A percentile compares a stretch with the other conserved stretches of the same genome.
Conservation (phyloP, 2,797 vertebrate species). For the Sebastes hopkinsi region DNA sequence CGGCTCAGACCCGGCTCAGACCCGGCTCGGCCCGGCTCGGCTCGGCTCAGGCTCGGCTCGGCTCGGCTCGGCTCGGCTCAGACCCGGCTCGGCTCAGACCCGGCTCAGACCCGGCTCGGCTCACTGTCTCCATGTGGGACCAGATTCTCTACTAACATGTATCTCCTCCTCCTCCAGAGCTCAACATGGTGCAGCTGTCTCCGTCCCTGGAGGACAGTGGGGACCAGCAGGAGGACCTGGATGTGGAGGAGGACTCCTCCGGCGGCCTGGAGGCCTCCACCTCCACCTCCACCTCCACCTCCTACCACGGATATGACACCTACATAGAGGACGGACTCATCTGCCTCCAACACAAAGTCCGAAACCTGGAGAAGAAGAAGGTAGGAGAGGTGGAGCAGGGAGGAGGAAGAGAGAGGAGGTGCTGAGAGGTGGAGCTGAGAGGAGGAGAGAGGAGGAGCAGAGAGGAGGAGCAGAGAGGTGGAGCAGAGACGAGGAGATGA, state of each 20-base stretch:
- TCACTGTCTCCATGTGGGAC: too few relatives aligned
- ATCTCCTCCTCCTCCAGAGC: constrained; percentile 44
- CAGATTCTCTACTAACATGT: neutral
- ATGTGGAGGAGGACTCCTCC: constrained; percentile 58
- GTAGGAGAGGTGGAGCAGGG: constrained; percentile 67
- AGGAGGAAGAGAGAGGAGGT: too few relatives aligned
- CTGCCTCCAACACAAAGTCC: constrained; percentile 96
- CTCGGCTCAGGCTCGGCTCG: too few relatives aligned
- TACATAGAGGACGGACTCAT: constrained; percentile 96
- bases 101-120: too few relatives aligned
- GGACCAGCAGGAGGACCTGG: constrained; percentile 59
- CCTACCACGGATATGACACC: constrained; percentile 90
- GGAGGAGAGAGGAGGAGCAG: too few relatives aligned
- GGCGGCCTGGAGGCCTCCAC: constrained; percentile 49
- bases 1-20: too few relatives aligned
- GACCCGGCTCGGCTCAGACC: too few relatives aligned
- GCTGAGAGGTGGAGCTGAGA: too few relatives aligned
- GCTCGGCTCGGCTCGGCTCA: too few relatives aligned
- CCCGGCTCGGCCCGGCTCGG: too few relatives aligned
- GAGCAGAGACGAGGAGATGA: too few relatives aligned
- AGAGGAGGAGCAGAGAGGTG: too few relatives aligned
- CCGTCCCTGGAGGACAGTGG: constrained; percentile 70
- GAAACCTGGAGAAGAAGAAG: constrained; percentile 99
- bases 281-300: constrained; percentile 72
- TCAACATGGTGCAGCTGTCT: constrained; percentile 91